phyloP scores from a whole-genome alignment of 2,888 invertebrate species.

The Dichetophora obliterata region DNA sequence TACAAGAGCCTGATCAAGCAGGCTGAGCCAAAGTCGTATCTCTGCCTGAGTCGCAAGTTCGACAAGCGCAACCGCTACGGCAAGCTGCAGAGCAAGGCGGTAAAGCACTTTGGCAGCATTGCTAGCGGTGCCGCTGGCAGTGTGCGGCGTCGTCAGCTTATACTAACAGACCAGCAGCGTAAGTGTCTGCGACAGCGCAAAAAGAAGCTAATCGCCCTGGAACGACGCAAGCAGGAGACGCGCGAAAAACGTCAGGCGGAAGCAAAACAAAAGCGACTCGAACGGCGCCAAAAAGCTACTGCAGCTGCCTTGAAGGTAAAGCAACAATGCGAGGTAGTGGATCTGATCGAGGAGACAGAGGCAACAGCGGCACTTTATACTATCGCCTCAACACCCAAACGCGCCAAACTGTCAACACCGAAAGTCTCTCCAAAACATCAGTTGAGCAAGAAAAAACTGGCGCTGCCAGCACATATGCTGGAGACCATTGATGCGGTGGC shows the following conservation, averaged over 20 bases:
- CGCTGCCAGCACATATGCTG: constrained; percentile 58
- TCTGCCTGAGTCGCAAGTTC: constrained; percentile 65
- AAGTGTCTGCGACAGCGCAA: constrained; percentile 58
- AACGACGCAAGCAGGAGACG: constrained; percentile 56
- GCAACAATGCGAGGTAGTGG: constrained; percentile 32
- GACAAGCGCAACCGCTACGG: constrained; percentile 61
- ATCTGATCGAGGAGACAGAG: constrained; percentile 45
- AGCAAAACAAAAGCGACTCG: constrained; percentile 47
- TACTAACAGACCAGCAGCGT: constrained; percentile 66
- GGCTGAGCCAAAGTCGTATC: constrained; percentile 67
- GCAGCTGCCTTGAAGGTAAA: constrained; percentile 28
- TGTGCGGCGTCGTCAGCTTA: constrained; percentile 60
- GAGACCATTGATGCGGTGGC: constrained; percentile 62
- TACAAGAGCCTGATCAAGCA: constrained; percentile 70
- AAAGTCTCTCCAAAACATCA: constrained; percentile 56
- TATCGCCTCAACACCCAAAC: background rate
- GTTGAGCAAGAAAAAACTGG: constrained; percentile 55
- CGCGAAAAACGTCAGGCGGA: constrained; percentile 51
- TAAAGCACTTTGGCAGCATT: constrained; percentile 43
- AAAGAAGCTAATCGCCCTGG: constrained; percentile 56
- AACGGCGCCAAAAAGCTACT: constrained; percentile 25
- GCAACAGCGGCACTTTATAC: background rate
- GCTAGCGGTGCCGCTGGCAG: constrained; percentile 35
- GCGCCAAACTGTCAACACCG: background rate
- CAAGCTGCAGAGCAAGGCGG: constrained; percentile 56